Percentiles rank a stretch among this genome's conserved stretches.
Conservation (phyloP, 1,140 invertebrate genomes). For the Druon quercuslanigerum region DNA sequence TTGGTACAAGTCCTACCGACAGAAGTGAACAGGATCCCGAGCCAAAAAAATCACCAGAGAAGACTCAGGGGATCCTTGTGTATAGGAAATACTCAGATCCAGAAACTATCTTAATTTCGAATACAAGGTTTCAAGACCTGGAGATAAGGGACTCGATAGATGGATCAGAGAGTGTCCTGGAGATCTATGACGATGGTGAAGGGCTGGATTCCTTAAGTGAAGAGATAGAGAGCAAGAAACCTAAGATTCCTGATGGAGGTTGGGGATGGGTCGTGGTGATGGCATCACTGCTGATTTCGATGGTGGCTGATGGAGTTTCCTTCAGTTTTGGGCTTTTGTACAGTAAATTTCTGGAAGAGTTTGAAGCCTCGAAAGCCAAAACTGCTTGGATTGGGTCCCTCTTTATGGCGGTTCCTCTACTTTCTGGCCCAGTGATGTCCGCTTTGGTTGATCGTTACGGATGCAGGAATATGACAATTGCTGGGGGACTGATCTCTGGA, state of each 20-base stretch:
- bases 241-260: constrained; percentile 84
- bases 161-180: constrained; percentile 45
- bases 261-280: constrained; percentile 90
- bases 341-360: constrained; percentile 90
- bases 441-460: constrained; percentile 91
- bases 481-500: constrained; percentile 86
- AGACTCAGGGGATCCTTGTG: constrained; percentile 33
- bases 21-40: constrained; percentile 38
- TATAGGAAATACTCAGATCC: constrained; percentile 41
- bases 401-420: constrained; percentile 92
- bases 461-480: constrained; percentile 87
- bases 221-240: constrained; percentile 62
- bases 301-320: constrained; percentile 95
- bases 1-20: constrained; percentile 39
- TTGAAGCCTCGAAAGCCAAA: constrained; percentile 86
- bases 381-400: constrained; percentile 93
- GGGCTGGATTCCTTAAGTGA: constrained; percentile 30
- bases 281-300: constrained; percentile 91
- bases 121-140: constrained; percentile 3
- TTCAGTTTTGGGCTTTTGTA: constrained; percentile 96
- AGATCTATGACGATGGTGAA: constrained; percentile 49
- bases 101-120: constrained; percentile 31
- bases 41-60: not conserved
- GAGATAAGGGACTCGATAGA: constrained; percentile 49
- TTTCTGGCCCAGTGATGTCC: constrained; percentile 92